Evolutionary conservation across 2,113 vertebrate genomes (phyloP), one percentile per base, ranked within the genome.

Genomic region (Atlantisia rogersi): DNA sequence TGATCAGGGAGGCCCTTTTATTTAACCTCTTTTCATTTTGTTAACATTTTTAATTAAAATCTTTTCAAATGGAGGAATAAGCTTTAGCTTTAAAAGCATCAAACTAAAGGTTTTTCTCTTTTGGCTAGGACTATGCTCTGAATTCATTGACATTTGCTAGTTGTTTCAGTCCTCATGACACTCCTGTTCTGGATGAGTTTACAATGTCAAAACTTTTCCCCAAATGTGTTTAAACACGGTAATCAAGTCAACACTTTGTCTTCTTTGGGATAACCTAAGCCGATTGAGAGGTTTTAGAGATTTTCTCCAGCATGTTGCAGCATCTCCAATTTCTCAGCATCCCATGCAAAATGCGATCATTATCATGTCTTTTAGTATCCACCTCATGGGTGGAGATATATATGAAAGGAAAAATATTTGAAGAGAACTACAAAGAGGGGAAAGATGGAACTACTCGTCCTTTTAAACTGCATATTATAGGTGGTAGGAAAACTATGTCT

Each of bases 241-340:
- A 73, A 56, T 24, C 59, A 73, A 86, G 18, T 93, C 60, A 86
- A 12, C 65, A 62, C 31, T 82, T 63, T 76, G 48, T 79, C 70
- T 71, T 48, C 53, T 76, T 90, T 90, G 77, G 82, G 82, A 93
- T 94, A 95, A 93, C 29, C 62, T 88, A 44, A 94, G 59, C 59
- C 86, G 59, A 79, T 12, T 59, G 75, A 88, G 63, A 24, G 15
- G 1, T 3, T 65, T 82, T 73, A 60, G 40, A 50, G 2, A 0
- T 80, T 86, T 91, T 86, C 29, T 83, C 63, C 55, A 37, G 21
- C n/a, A 40, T 53, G 12, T 50, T 80, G 32, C 28, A 92, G 13
- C 31, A 40, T 79, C 59, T 94, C n/a, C 56, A 88, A 9, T 80
- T 85, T 90, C 50, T 92, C 31, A 58, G 25, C 5, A 32, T 58